Conservation (phyloP, 2,888 invertebrate genomes). For the Ecliptopera silaceata region DNA sequence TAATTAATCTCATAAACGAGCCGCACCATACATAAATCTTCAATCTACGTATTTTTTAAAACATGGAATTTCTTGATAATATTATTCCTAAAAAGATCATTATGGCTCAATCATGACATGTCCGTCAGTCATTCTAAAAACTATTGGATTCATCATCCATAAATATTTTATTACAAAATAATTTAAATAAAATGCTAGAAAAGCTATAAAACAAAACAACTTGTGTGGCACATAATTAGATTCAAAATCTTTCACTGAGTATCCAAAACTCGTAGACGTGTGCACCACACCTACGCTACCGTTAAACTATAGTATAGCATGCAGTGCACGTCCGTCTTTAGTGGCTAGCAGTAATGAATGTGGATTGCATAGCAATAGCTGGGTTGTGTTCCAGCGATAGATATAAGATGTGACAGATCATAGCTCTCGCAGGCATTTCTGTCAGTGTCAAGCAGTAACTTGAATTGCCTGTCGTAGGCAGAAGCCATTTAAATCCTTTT, state of each 20-base stretch:
- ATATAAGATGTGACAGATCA: too few species aligned
- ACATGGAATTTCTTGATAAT: too few species aligned
- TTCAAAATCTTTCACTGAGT: constrained; percentile 29
- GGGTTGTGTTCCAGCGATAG: constrained; percentile 29
- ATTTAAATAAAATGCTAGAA: constrained; percentile 14
- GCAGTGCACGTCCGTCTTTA: constrained; percentile 70
- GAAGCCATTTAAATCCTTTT: too few species aligned
- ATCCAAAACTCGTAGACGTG: constrained; percentile 17
- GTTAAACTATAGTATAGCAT: constrained; percentile 47
- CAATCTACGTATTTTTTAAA: too few species aligned
- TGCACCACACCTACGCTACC: constrained; percentile 39
- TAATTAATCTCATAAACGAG: too few species aligned
- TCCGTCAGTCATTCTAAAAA: neutral
- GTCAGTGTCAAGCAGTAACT: too few species aligned
- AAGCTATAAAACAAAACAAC: constrained; percentile 20
- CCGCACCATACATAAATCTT: too few species aligned
- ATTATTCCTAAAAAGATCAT: too few species aligned
- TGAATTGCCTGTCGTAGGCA: too few species aligned
- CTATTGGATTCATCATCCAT: neutral
- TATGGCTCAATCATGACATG: too few species aligned
- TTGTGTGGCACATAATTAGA: constrained; percentile 28
- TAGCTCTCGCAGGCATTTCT: neutral
- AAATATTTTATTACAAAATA: neutral
- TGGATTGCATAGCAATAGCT: constrained; percentile 56
- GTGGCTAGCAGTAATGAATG: constrained; percentile 59